A percentile compares a stretch with the other conserved stretches of the same genome.
These are phyloP conservation scores for Orthosia cruda DNA, from an alignment of 2,888 invertebrate species.

Conservation along the genomic window DNA sequence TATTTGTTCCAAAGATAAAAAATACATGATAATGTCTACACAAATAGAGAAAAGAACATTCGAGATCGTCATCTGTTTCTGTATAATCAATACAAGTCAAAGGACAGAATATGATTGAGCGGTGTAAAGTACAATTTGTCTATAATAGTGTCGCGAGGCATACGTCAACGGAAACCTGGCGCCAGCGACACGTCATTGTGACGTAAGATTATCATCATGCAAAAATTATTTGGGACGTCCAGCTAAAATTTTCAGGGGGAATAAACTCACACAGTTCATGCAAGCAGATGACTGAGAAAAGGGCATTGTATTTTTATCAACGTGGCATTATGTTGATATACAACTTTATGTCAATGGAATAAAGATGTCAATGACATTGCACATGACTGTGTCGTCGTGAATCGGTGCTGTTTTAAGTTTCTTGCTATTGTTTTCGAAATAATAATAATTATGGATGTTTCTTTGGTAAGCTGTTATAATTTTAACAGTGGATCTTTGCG, in stretches of 20 bases:
- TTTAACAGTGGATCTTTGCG: no score
- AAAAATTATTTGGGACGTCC: constrained; percentile 30
- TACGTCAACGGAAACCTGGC: constrained; percentile 52
- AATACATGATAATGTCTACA: background rate
- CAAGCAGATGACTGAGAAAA: constrained; percentile 9
- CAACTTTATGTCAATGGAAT: constrained; percentile 4
- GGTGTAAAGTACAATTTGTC: constrained; percentile 45
- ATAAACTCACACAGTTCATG: background rate
- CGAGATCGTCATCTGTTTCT: constrained; percentile 26
- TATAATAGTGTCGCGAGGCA: constrained; percentile 44
- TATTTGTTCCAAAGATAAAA: background rate
- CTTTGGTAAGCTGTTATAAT: no score
- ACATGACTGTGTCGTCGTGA: background rate
- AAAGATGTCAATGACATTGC: constrained; percentile 12
- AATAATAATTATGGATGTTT: no score
- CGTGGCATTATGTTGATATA: background rate
- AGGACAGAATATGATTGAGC: constrained; percentile 61
- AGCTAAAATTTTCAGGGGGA: background rate
- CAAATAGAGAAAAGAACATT: constrained; percentile 31
- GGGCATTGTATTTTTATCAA: background rate
- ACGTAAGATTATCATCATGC: constrained; percentile 32
- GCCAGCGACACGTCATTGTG: constrained; percentile 46
- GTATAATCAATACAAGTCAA: constrained; percentile 30
- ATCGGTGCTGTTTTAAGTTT: background rate
- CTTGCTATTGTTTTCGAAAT: background rate